Base-by-base conservation (phyloP, 2,888 invertebrate genomes). In the Trilocha varians region DNA sequence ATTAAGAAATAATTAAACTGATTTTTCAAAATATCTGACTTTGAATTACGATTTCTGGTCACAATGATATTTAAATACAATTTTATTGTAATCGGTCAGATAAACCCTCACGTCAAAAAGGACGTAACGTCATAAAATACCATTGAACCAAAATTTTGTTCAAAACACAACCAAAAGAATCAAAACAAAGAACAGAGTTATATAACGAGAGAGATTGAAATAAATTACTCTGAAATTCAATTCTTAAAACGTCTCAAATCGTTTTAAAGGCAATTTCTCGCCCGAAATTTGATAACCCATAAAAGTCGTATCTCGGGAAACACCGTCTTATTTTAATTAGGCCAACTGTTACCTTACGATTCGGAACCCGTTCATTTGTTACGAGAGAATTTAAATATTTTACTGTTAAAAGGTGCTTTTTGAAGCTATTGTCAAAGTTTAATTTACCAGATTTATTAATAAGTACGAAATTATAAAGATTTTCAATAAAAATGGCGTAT, bases 311-410 rank as follows among this genome's bases (percentile, higher is more conserved):
- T 38, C 41, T 39, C 37, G 42, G 43, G 44, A 50, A 55, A 53
- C 50, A 53, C 49, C 48, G 49, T 40, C 46, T 52, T 55, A 59
- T 65, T 75, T 76, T 71, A 76, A 78, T 78, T 76, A 77, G 70
- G 56, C 55, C 49, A 45, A 52, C 53, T 57, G 52, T 50, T 59
- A 50, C 50, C 61, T 61, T 52, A 58, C 60, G 56, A 59, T 56
- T 57, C 48, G 37, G 43, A 46, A 45, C 49, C 54, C 57, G 54
- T 58, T 59, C 69, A 71, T 75, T 75, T 72, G 70, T 74, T 70
- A 62, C 59, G 57, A 55, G 58, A 64, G 61, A 74, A 78, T 79
- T 82, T 74, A 71, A 79, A 82, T 80, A 80, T 78, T 76, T 78
- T 71, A 77, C 69, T 68, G 72, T 73, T 59, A 66, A 67, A 66